Evolutionary conservation across 2,797 vertebrate species (phyloP).

Genomic region (Rousettus madagascariensis): DNA sequence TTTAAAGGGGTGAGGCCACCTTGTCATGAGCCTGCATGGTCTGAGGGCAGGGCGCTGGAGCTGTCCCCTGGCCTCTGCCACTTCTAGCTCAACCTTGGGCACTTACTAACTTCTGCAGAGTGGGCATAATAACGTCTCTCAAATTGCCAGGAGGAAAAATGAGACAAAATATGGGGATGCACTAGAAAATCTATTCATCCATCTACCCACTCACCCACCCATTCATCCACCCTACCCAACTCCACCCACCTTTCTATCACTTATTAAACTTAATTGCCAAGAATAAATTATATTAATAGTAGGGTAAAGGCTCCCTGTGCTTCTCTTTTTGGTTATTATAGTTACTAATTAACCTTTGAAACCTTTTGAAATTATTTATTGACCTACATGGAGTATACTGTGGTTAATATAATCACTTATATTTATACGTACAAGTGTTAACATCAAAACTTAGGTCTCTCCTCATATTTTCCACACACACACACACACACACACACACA

Average conservation of each 20-base stretch:
- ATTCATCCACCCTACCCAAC: neutral
- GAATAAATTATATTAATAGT: neutral
- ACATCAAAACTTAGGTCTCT: neutral
- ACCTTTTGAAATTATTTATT: constrained; percentile 42
- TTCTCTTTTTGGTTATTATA: constrained; percentile 17
- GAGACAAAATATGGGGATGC: neutral
- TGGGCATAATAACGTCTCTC: neutral
- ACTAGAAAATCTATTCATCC: neutral
- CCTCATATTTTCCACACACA: neutral
- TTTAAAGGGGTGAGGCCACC: neutral
- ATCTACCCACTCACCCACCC: neutral
- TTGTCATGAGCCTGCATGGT: neutral
- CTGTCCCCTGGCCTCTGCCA: neutral
- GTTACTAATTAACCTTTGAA: constrained; percentile 34
- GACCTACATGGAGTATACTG: neutral
- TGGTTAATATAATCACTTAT: neutral
- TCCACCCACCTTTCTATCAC: neutral
- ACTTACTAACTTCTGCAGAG: neutral
- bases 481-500: neutral
- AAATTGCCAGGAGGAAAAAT: neutral
- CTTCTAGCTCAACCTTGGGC: neutral
- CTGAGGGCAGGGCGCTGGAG: neutral
- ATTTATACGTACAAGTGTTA: neutral
- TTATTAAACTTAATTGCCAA: constrained; percentile 12
- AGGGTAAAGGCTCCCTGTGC: neutral